Evolutionary conservation across 1,140 invertebrate genomes (phyloP).

Genomic region (Lepidurus arcticus): DNA sequence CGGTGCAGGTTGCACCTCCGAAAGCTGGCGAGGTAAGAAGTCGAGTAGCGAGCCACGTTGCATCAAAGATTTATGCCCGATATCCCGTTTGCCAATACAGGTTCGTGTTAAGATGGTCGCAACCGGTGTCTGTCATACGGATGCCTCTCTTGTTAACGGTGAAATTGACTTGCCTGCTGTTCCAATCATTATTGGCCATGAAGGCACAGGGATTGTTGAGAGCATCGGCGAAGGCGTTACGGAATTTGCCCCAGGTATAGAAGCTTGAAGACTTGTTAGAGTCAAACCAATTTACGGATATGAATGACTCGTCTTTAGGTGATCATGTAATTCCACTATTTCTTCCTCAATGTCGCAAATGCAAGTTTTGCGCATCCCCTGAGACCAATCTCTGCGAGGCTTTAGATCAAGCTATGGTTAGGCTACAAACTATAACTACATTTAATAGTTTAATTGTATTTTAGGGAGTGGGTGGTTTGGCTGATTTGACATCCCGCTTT

Average conservation of each 20-base stretch:
- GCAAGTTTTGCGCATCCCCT: conserved; percentile 48
- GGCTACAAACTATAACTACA: background rate
- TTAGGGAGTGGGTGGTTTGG: conserved; percentile 50
- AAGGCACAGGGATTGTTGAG: conserved; percentile 51
- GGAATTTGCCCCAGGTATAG: conserved; percentile 43
- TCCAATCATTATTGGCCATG: conserved; percentile 49
- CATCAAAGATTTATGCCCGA: background rate
- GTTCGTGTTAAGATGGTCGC: conserved; percentile 42
- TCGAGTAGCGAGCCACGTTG: background rate
- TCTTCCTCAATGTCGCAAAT: conserved; percentile 51
- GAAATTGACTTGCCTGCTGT: conserved; percentile 49
- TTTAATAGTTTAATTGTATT: background rate
- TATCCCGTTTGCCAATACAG: background rate
- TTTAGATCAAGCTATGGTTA: conserved; percentile 41
- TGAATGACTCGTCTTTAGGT: conserved; percentile 38
- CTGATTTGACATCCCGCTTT: conserved; percentile 52
- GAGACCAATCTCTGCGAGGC: conserved; percentile 49
- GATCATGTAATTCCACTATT: conserved; percentile 54
- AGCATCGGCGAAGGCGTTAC: conserved; percentile 49
- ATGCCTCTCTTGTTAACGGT: conserved; percentile 49
- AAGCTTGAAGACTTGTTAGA: background rate
- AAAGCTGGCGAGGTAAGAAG: conserved; percentile 51
- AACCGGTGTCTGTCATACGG: conserved; percentile 54
- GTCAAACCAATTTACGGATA: background rate
- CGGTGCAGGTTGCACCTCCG: conserved; percentile 89